Percentiles rank a stretch among this genome's conserved stretches.
Conservation (phyloP, 2,113 vertebrate genomes). For the Semicossyphus pulcher region DNA sequence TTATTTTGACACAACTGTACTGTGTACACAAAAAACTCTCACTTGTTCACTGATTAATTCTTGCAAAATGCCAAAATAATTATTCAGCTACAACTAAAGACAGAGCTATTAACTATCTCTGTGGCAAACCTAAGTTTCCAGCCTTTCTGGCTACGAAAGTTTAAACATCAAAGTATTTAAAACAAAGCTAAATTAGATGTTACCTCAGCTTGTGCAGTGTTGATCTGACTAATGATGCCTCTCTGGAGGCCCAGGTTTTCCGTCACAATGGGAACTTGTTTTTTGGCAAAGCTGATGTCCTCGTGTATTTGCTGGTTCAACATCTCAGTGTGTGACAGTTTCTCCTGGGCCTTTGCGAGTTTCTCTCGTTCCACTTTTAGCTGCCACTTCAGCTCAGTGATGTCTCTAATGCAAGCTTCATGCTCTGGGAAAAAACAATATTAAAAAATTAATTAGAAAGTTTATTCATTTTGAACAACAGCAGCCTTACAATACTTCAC, state of each 20-base stretch:
- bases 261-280: slow-evolving; percentile 83
- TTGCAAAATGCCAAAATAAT: neutral
- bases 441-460: neutral
- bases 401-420: slow-evolving; percentile 77
- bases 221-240: slow-evolving; percentile 56
- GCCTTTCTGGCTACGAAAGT: slow-evolving; percentile 2
- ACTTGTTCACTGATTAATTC: neutral
- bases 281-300: slow-evolving; percentile 82
- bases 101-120: neutral
- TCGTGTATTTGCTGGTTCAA: slow-evolving; percentile 74
- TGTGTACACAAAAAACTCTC: neutral
- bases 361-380: slow-evolving; percentile 73
- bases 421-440: slow-evolving; percentile 76
- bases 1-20: neutral
- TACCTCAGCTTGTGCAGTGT: slow-evolving; percentile 78
- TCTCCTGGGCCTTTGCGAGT: slow-evolving; percentile 62
- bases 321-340: slow-evolving; percentile 63
- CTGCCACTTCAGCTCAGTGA: slow-evolving; percentile 81
- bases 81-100: neutral
- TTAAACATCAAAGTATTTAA: neutral
- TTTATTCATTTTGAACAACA: neutral
- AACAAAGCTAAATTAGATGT: neutral
- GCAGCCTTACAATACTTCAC: neutral
- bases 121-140: neutral
- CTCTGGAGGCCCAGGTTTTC: slow-evolving; percentile 82